These are phyloP conservation scores for Allobates femoralis DNA, from an alignment of 2,797 vertebrate genomes.

Conservation along the genomic window DNA sequence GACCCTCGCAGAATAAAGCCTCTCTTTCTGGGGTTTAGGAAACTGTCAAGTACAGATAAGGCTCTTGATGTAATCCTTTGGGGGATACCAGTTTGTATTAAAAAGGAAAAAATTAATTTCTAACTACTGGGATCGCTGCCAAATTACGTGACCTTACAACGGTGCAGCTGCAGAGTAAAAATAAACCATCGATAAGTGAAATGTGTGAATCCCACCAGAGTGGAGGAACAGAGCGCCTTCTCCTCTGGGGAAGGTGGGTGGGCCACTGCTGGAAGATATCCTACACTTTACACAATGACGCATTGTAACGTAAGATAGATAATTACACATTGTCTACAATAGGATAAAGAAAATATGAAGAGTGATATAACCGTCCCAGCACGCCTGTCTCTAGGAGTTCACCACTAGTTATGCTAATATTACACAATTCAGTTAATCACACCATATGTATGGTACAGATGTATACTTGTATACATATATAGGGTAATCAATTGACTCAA, in stretches of 20 bases:
- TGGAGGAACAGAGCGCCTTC: constrained; percentile 45
- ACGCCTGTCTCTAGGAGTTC: background rate
- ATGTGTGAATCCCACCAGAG: constrained; percentile 65
- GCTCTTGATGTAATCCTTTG: constrained; percentile 77
- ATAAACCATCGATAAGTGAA: constrained; percentile 78
- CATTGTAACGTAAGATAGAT: constrained; percentile 33
- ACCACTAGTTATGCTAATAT: background rate
- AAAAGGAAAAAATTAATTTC: constrained; percentile 88
- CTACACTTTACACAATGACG: constrained; percentile 40
- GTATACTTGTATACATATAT: background rate
- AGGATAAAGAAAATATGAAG: background rate
- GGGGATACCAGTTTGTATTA: constrained; percentile 79
- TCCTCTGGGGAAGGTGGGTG: constrained; percentile 48
- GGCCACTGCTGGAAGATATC: constrained; percentile 40
- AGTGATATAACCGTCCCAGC: background rate
- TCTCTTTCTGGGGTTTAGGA: constrained; percentile 77
- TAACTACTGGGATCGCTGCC: constrained; percentile 82
- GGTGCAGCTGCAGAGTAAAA: constrained; percentile 81
- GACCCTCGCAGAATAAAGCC: constrained; percentile 73
- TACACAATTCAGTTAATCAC: background rate
- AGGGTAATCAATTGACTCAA: background rate
- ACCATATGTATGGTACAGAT: background rate
- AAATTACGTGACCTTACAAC: constrained; percentile 82
- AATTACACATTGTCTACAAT: constrained; percentile 30
- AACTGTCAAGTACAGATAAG: constrained; percentile 84